phyloP scores from a whole-genome alignment of 1,140 invertebrate species.

The Eumeta japonica region DNA sequence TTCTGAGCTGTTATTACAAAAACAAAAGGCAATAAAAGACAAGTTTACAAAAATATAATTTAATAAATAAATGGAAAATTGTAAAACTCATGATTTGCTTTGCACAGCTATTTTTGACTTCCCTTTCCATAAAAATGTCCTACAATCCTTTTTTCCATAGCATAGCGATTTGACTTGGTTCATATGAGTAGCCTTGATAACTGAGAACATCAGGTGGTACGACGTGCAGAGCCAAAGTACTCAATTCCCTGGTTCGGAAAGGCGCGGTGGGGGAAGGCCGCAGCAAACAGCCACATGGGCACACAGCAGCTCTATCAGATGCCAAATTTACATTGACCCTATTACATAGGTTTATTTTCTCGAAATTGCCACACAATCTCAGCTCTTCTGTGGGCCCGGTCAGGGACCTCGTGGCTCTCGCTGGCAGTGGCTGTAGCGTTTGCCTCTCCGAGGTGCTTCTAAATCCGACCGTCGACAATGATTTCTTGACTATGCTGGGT shows the following conservation, averaged over 20 bases:
- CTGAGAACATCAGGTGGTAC: conserved; percentile 40
- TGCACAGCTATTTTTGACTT: conserved; percentile 29
- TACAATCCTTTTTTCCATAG: conserved; percentile 68
- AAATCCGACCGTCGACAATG: conserved; percentile 40
- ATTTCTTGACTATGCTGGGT: conserved; percentile 42
- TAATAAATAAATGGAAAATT: no score
- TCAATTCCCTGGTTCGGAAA: conserved; percentile 43
- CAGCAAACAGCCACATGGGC: conserved; percentile 44
- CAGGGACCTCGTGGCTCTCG: conserved; percentile 52
- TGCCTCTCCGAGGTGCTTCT: conserved; percentile 34
- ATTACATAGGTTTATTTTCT: conserved; percentile 33
- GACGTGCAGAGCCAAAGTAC: conserved; percentile 38
- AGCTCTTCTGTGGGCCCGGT: conserved; percentile 48
- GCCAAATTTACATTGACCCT: conserved; percentile 21
- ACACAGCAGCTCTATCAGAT: conserved; percentile 26
- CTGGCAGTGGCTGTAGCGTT: conserved; percentile 27
- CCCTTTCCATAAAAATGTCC: conserved; percentile 66
- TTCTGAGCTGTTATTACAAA: no score
- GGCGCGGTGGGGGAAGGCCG: conserved; percentile 24
- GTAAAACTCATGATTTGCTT: no score
- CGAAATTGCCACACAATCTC: conserved; percentile 35
- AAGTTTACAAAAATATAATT: no score
- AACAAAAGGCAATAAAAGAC: no score
- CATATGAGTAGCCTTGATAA: conserved; percentile 42
- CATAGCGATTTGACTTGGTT: conserved; percentile 41